Base-by-base conservation (phyloP, 53 echinoderm and acorn worm species). In the Zoroaster sp. region DNA sequence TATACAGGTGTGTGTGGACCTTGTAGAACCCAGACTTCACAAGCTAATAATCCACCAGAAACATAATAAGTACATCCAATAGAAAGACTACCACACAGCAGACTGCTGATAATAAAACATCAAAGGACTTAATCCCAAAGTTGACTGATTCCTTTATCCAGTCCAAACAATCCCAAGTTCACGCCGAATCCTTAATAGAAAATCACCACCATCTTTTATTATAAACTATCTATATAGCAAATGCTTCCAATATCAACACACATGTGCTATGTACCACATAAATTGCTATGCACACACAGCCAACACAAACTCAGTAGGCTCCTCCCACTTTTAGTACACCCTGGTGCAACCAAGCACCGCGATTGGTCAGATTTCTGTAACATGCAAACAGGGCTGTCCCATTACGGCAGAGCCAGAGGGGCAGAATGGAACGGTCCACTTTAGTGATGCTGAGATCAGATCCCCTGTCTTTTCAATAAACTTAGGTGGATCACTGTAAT, bases 361-460 rank as follows among this genome's bases (percentile, higher is more conserved):
- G 66, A 81, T 81, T 81, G 81, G 81, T 67, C 66, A 66, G 66
- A 67, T 20, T 66, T 81, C 40, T 13, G 81, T 41, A 81, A 81
- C 54, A 81, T 81, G 81, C 81, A 81, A 81, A 81, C 81, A 40
- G 66, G 81, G 38, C 81, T 81, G 37, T 81, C 66, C 81, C 81
- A 81, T 81, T 81, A 2, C 31, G 38, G 38, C 1, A 41, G 66
- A 38, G 39, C 67, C 1, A 28, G 42, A 81, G 66, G 15, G n/a
- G 78, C 42, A 28, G 66, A 81, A 67, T 81, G 81, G 81, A 81
- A 66, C 81, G 31, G 81, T 42, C 81, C 81, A 67, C 21, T 40
- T 21, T 74, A 0, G 0, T 74, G 44, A 28, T 23, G 74, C 44
- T 81, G 32, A 13, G 39, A 65, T n/a, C 54, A 44, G 8, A 40